phyloP scores from a whole-genome alignment of 2,888 invertebrate genomes.

The Helicoverpa assulta region DNA sequence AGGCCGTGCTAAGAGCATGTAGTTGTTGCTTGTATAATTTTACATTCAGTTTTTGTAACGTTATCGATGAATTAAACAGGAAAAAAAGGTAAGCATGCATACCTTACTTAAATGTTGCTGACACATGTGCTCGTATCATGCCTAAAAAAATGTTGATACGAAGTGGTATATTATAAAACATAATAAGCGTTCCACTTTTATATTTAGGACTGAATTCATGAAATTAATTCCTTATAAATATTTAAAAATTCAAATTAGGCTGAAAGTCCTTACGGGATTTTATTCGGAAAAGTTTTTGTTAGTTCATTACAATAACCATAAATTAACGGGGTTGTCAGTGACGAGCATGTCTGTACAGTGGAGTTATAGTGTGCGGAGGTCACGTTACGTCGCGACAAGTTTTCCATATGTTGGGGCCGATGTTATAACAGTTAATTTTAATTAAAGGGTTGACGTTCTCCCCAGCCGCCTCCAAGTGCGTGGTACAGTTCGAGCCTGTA shows the following conservation, averaged over 20 bases:
- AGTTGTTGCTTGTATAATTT: conserved; percentile 26
- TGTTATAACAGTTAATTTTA: conserved; percentile 71
- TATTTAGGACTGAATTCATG: conserved; percentile 56
- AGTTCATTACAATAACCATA: conserved; percentile 58
- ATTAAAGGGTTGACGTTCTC: too few species aligned
- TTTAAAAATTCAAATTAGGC: conserved; percentile 62
- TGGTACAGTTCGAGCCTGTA: too few species aligned
- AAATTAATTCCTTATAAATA: conserved; percentile 64
- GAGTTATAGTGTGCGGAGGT: conserved; percentile 59
- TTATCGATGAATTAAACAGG: conserved; percentile 21
- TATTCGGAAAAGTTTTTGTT: conserved; percentile 52
- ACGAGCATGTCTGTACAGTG: conserved; percentile 43
- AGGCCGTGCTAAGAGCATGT: conserved; percentile 38
- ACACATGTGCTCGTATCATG: conserved; percentile 14
- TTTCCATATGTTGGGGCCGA: conserved; percentile 75
- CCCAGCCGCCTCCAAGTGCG: too few species aligned
- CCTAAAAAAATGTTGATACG: conserved; percentile 44
- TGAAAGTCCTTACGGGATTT: conserved; percentile 55
- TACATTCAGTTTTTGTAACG: conserved; percentile 21
- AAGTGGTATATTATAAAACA: conserved; percentile 55
- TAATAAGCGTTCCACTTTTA: conserved; percentile 51
- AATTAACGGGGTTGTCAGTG: conserved; percentile 51
- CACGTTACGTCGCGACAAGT: conserved; percentile 69
- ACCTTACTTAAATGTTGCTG: conserved; percentile 14
- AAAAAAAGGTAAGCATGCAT: conserved; percentile 6